Evolutionary conservation across 2,888 invertebrate genomes (phyloP), one percentile per base, ranked within the genome.

Genomic region (Meghimatium bilineatum): DNA sequence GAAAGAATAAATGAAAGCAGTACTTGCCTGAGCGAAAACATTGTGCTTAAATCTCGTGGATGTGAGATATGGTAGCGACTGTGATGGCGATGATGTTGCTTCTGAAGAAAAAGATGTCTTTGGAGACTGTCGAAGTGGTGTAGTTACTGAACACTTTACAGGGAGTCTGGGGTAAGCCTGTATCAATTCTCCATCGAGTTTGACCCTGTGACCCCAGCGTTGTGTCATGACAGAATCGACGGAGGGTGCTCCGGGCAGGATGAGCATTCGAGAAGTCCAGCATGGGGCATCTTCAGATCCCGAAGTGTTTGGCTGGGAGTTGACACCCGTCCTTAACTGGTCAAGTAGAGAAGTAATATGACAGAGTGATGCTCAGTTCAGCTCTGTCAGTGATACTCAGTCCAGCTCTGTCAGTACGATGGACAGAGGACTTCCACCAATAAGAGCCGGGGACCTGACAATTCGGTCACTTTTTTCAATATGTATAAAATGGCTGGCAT

Each of bases 221-320:
- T 63, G 77, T 77, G 83, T 83, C 83, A 83, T 83, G 83, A 67
- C 83, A 63, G 83, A 38, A 56, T 44, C 56, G 79, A 29, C 83
- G 63, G 38, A 8, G 32, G 63, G 79, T 72, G 71, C 66, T 49
- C 49, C 29, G 26, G 52, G 78, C 75, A 52, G 79, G 72, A 44
- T 71, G 49, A 49, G 83, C 83, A 78, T 83, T 83, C 78, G 83
- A 49, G 36, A 71, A 44, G 34, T 60, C 72, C 78, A 83, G 49
- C 78, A 78, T 83, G 44, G 79, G 36, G 74, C 83, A 83, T 83
- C 78, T 83, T 83, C 79, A 72, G 79, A 56, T 36, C 34, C 32
- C 32, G 66, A 38, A 23, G 63, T n/a, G 32, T 23, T 34, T 17
- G 2, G 34, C 66, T 60, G 63, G 32, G 23, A 71, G n/a, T 56